A percentile compares a stretch with the other conserved stretches of the same genome.
Evolutionary conservation across 2,113 vertebrate species (phyloP).

Genomic region (Arenaria interpres): DNA sequence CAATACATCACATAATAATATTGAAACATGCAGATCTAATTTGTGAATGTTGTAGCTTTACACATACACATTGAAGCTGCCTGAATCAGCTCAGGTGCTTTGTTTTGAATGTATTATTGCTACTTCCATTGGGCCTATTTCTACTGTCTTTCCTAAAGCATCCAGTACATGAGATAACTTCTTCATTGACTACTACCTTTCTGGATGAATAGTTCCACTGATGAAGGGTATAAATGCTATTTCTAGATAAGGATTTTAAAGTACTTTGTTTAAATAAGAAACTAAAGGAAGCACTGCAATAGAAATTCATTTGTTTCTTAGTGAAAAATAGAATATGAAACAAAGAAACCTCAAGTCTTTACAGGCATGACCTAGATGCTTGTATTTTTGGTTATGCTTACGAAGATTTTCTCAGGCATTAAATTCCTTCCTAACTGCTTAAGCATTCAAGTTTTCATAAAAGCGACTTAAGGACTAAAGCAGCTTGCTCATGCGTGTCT

Average conservation of each 20-base stretch:
- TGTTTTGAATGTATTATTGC: neutral
- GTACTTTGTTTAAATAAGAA: neutral
- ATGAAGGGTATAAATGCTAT: neutral
- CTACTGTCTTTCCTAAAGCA: neutral
- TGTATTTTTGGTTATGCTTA: neutral
- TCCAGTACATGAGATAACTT: neutral
- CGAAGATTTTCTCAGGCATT: neutral
- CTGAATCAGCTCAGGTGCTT: neutral
- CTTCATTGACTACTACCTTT: neutral
- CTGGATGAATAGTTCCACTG: neutral
- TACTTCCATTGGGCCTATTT: neutral
- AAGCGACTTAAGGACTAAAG: neutral
- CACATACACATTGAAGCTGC: neutral
- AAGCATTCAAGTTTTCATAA: neutral
- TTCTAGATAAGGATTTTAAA: neutral
- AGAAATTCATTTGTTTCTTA: neutral
- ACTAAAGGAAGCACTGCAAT: neutral
- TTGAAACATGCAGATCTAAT: neutral
- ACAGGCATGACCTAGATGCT: neutral
- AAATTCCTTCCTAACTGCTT: neutral
- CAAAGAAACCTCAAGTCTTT: neutral
- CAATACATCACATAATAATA: neutral
- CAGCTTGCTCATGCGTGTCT: neutral
- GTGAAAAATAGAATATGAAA: neutral
- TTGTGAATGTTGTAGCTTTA: neutral